Base-by-base conservation (phyloP, 2,888 invertebrate genomes). In the Hypsopygia costalis region DNA sequence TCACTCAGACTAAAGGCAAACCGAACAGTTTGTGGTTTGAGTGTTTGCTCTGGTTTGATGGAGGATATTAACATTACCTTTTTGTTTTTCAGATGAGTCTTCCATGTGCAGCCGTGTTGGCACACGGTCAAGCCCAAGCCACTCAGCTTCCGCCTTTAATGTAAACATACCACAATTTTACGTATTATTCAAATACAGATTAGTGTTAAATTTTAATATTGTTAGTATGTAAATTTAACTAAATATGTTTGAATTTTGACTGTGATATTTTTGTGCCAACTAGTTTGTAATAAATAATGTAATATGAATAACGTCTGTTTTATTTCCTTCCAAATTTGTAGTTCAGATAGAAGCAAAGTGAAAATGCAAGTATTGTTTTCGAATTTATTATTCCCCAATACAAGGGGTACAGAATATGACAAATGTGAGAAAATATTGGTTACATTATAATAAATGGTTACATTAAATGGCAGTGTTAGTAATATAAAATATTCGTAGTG, bases 111-210 rank as follows among this genome's bases (percentile, higher is more conserved):
- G 87, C 74, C 91, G 87, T 68, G 91, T 91, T 66, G 92, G 91
- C 70, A 92, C 91, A 76, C 91, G 90, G 81, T 92, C 92, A 73
- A 92, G 89, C 62, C 92, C 91, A 65, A 88, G 83, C 90, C 91
- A 91, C 71, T 91, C 91, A 58, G 90, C 89, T 82, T 91, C 91
- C 59, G 89, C 86, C 91, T 91, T 82, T 71, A 90, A 88, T 74
- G 59, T 69, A 85, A 85, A 87, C 72, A 81, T 69, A 74, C 58
- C 72, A 69, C 65, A 59, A 56, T 55, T 62, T 81, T 82, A 81
- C 62, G 59, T 61, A 52, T 47, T 71, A 47, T 54, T 73, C 38
- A 66, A 47, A 55, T 63, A 53, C 42, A 71, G 51, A 65, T 56
- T 74, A 43, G 58, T 51, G 50, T 44, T 43, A 51, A 39, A 47